Evolutionary conservation across 1,140 invertebrate genomes (phyloP), one percentile per base, ranked within the genome.

Genomic region (Holcopasites calliopsidis): DNA sequence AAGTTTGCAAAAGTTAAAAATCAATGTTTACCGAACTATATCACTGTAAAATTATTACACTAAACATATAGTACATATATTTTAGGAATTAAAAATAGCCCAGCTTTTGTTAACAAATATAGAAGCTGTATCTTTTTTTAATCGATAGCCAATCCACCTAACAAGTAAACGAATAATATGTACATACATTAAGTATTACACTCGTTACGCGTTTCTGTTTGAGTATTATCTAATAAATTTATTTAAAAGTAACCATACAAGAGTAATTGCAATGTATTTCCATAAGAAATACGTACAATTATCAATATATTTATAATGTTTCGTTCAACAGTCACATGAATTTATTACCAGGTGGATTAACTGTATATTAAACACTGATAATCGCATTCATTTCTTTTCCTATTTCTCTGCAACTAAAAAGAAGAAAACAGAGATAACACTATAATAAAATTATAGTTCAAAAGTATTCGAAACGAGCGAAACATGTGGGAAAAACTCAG

Each of bases 221-320:
- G 71, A 74, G 62, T 74, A 74, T 74, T 74, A 66, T 74, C 40
- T 74, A 74, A 66, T 66, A 74, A 74, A 74, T 74, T 74, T 74
- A 74, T 74, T 74, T 74, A 74, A 74, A 74, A 74, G 60, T 74
- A 74, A 66, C 62, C 40, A 44, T 74, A 60, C 52, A 47, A 74
- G 62, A 74, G 5, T 57, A 74, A 74, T 66, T 74, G 71, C 50
- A 66, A 74, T 57, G 62, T 66, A 74, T 74, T 74, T 74, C 71
- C 50, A 44, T 35, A 16, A 66, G 71, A 74, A 74, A 74, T 74
- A 74, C 71, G 10, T 57, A 74, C 71, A 74, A 74, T 74, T 66
- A 74, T 44, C 62, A 44, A 35, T 38, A 62, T n/a, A n/a, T n/a
- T 66, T 55, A 74, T 65, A 74, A 44, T 74, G 62, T 74, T 74